Evolutionary conservation across 2,113 vertebrate genomes (phyloP), one percentile per base, ranked within the genome.

Genomic region (Picathartes gymnocephalus): DNA sequence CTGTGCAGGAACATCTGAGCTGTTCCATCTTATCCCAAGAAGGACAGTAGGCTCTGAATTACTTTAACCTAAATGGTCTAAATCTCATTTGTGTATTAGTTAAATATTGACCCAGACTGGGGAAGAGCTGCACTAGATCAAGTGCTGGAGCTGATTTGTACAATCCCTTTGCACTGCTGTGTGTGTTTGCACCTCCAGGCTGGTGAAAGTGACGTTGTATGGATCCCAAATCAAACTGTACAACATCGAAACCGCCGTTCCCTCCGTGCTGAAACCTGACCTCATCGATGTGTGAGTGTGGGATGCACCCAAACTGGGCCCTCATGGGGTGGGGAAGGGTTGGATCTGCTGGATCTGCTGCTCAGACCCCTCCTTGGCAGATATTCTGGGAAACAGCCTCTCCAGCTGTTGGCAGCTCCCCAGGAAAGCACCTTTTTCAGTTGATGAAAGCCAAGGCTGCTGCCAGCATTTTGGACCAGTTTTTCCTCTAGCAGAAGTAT

Each of bases 231-330:
- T 99, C 83, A 99, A 99, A 69, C 96, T 99, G 88, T 99, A 99
- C 93, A 99, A 99, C 97, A 98, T 99, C 33, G 99, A 99, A 96
- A 99, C 99, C 7, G 99, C 99, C 3, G 99, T 99, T 88, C 99
- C 99, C 42, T 99, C 99, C 17, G 99, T 99, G 27, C 93, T 99
- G 89, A 99, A 99, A 93, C 99, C 99, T 7, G 99, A 99, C 97
- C 99, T 99, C 78, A 99, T 98, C 14, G 99, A 99, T 51, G 99
- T 99, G 99, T 99, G 96, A 99, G 99, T 99, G 94, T 53, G 44
- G 51, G 54, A 6, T 9, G 14, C 25, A 4, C n/a, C 39, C 37
- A 24, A 2, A 21, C 17, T 15, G 7, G 7, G 19, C 10, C 5
- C n/a, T 20, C 2, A 0, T 1, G 25, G 33, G 24, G 9, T 25